Percentiles rank a stretch among this genome's conserved stretches.
Evolutionary conservation across 1,140 invertebrate genomes (phyloP).

Genomic region (Drepana arcuata): DNA sequence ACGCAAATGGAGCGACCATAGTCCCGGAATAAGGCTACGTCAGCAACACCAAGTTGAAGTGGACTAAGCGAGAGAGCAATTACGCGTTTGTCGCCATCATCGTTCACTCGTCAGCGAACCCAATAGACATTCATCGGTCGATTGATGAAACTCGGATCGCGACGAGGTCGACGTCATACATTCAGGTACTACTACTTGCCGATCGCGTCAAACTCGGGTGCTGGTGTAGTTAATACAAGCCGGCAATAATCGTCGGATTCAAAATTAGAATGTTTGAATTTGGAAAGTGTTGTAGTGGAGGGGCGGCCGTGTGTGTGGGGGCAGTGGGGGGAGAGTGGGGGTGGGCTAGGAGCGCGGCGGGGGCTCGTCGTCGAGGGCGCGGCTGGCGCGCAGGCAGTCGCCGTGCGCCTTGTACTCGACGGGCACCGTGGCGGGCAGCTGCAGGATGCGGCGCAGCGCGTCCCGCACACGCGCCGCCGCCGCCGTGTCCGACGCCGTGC

Average conservation of each 20-base stretch:
- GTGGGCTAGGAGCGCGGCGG: conserved; percentile 5
- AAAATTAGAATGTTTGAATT: background rate
- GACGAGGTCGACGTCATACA: no score
- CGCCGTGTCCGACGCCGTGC: conserved; percentile 89
- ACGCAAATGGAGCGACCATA: no score
- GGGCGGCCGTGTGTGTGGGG: background rate
- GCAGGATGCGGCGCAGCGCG: conserved; percentile 92
- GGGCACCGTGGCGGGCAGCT: conserved; percentile 91
- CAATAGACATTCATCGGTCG: no score
- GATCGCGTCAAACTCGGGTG: no score
- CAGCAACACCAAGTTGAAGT: no score
- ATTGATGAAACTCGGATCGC: no score
- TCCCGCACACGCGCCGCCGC: conserved; percentile 94
- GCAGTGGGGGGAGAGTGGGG: background rate
- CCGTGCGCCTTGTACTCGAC: conserved; percentile 94
- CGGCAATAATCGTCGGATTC: background rate
- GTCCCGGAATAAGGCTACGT: no score
- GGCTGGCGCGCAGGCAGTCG: conserved; percentile 90
- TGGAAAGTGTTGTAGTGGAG: background rate
- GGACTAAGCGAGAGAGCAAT: no score
- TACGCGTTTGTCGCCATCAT: no score
- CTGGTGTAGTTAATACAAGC: no score
- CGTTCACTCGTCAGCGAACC: no score
- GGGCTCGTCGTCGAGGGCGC: conserved; percentile 44
- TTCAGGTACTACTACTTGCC: no score